These are phyloP conservation scores for Rhingia campestris DNA, from an alignment of 2,888 invertebrate genomes.

Conservation along the genomic window DNA sequence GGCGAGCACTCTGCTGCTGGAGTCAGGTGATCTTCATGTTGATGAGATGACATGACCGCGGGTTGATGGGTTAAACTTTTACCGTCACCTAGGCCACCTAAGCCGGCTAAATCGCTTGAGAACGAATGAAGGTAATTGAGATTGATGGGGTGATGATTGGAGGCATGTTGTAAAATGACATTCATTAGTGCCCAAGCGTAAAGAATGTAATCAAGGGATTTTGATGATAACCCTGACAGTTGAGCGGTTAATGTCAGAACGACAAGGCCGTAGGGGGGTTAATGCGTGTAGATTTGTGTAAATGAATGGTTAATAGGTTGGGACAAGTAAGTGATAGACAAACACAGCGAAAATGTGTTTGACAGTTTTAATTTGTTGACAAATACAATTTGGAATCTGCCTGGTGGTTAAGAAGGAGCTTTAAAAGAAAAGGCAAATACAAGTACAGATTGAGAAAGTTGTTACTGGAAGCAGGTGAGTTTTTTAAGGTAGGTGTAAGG, in stretches of 20 bases:
- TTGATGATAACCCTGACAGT: slow-evolving; percentile 5
- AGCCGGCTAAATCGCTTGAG: background rate
- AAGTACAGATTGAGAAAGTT: too few species aligned
- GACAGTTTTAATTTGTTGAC: too few species aligned
- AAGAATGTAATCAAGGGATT: slow-evolving; percentile 23
- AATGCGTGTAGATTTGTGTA: slow-evolving; percentile 1
- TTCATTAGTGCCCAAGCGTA: slow-evolving; percentile 26
- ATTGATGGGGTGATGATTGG: slow-evolving; percentile 27
- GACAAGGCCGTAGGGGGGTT: slow-evolving; percentile 2
- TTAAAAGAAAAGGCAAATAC: too few species aligned
- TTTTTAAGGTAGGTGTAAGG: too few species aligned
- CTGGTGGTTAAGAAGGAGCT: too few species aligned
- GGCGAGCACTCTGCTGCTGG: background rate
- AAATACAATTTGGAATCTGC: too few species aligned
- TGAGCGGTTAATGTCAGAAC: slow-evolving; percentile 11
- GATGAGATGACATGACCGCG: slow-evolving; percentile 29
- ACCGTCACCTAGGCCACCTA: background rate
- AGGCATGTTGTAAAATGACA: slow-evolving; percentile 4
- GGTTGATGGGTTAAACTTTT: background rate
- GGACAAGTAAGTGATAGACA: too few species aligned
- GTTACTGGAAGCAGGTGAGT: too few species aligned
- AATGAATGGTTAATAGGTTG: background rate
- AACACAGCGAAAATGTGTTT: too few species aligned
- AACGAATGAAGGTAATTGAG: slow-evolving; percentile 8
- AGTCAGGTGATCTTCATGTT: slow-evolving; percentile 34